Base-by-base conservation (phyloP, 2,797 vertebrate genomes). In the Loris lydekkerianus region DNA sequence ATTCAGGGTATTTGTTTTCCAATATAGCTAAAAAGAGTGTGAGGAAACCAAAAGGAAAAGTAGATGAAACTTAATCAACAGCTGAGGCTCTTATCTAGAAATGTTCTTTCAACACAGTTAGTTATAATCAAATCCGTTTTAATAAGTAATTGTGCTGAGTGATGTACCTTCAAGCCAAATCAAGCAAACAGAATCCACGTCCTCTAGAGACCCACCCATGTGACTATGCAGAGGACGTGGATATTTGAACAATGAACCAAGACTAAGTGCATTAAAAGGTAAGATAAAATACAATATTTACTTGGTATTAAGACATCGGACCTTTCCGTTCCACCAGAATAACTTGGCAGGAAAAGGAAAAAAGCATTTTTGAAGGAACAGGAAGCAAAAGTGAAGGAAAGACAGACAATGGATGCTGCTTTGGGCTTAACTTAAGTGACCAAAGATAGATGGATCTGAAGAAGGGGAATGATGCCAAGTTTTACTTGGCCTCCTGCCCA, bases 121-220 rank as follows among this genome's bases (percentile, higher is more conserved):
- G 8, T 94, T 82, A 83, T 56, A 56, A 91, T 86, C 76, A 95
- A 96, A 96, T 67, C 63, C 27, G 49, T 95, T 92, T 92, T 93
- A 93, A 72, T 87, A 87, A 95, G 60, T 91, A 77, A 76, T 77
- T 95, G 83, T 77, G 86, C 78, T 80, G 82, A 95, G 76, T 86
- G 78, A 93, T 73, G 10, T 25, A 23, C 23, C 70, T 76, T 73
- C 18, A 17, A 27, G 90, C 70, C 82, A 88, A 83, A 87, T 81
- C 90, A 88, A 86, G 82, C 87, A 85, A 89, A 90, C 20, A 65
- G 92, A 91, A 78, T 80, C 53, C 34, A 20, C 31, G 80, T 89
- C 75, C 90, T 95, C 61, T 85, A 53, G 61, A 90, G 80, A 72
- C 61, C 8, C 21, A 46, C 20, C n/a, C 72, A 70, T 69, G 65